phyloP scores from a whole-genome alignment of 2,888 invertebrate species.

The Lypha dubia region DNA sequence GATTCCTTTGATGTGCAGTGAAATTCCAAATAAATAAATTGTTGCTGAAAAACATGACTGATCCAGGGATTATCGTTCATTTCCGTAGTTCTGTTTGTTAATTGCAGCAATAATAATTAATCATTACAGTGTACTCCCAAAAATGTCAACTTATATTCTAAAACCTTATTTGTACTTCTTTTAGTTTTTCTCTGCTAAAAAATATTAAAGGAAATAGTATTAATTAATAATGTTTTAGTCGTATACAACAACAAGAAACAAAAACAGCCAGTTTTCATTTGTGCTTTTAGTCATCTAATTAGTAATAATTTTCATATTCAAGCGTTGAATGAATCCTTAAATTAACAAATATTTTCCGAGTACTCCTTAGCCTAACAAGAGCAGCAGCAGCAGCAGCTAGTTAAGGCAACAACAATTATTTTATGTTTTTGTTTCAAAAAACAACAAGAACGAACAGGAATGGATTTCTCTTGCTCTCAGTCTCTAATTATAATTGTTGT shows the following conservation, averaged over 20 bases:
- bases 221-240: background rate
- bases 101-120: too few species aligned
- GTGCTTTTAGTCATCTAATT: slow-evolving; percentile 44
- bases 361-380: slow-evolving; percentile 38
- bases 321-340: slow-evolving; percentile 38
- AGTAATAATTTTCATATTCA: slow-evolving; percentile 33
- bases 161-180: too few species aligned
- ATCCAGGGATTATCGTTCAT: too few species aligned
- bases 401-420: slow-evolving; percentile 47
- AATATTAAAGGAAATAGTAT: background rate
- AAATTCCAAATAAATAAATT: too few species aligned
- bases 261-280: slow-evolving; percentile 7
- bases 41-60: too few species aligned
- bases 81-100: too few species aligned
- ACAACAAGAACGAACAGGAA: slow-evolving; percentile 27
- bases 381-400: slow-evolving; percentile 35
- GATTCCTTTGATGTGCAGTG: too few species aligned
- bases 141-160: too few species aligned
- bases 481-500: slow-evolving; percentile 62
- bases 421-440: slow-evolving; percentile 41
- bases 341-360: slow-evolving; percentile 45
- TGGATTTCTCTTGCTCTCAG: slow-evolving; percentile 40
- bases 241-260: background rate
- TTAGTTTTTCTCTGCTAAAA: too few species aligned
- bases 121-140: too few species aligned